Conservation (phyloP, 2,888 invertebrate species). For the Hetaerina titia region DNA sequence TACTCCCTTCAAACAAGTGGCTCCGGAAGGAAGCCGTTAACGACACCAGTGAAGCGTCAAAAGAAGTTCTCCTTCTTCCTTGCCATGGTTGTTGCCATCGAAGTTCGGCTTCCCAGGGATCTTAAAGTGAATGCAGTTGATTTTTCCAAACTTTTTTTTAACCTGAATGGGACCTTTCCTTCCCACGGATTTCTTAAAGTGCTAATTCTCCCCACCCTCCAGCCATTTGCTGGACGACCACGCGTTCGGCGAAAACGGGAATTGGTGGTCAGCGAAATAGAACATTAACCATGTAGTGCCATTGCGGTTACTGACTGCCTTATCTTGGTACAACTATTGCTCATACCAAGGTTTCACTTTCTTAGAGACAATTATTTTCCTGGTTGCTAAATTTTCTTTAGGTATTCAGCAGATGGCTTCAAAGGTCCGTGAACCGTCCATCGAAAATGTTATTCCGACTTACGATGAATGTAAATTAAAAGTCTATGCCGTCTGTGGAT, state of each 20-base stretch:
- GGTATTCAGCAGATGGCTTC: too few relatives aligned
- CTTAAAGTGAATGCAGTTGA: background rate
- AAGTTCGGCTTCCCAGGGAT: background rate
- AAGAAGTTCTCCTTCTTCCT: background rate
- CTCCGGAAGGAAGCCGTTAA: conserved; percentile 17
- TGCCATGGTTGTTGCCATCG: background rate
- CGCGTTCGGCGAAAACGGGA: background rate
- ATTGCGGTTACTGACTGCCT: background rate
- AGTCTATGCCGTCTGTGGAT: background rate
- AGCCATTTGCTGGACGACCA: background rate
- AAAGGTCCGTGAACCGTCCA: too few relatives aligned
- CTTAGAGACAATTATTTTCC: background rate
- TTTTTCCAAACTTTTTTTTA: background rate
- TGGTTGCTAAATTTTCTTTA: too few relatives aligned
- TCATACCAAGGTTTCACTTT: background rate
- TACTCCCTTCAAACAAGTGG: background rate
- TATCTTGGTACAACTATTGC: background rate
- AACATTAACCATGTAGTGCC: background rate
- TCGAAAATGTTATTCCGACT: too few relatives aligned
- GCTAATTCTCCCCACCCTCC: background rate
- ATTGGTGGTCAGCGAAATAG: background rate
- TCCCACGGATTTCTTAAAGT: background rate
- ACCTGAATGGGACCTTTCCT: background rate
- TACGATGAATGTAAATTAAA: too few relatives aligned
- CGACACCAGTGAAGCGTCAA: background rate